phyloP scores from a whole-genome alignment of 2,113 vertebrate genomes.

The Bos indicus region DNA sequence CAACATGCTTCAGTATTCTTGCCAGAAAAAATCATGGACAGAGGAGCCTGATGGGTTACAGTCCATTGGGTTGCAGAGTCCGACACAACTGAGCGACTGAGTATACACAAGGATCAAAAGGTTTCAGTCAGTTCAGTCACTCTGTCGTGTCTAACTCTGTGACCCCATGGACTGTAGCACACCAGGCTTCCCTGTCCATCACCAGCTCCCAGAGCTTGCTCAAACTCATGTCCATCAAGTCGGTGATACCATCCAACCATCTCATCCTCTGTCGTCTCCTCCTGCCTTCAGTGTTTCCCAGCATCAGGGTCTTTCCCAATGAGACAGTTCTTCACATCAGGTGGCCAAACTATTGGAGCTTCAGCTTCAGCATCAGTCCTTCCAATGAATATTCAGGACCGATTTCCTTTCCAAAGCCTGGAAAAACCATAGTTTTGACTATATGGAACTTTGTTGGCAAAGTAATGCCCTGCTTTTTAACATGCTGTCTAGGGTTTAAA shows the following conservation, averaged over 20 bases:
- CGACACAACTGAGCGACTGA: background rate
- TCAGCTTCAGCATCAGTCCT: background rate
- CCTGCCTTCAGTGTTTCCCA: background rate
- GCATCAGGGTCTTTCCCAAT: background rate
- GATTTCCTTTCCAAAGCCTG: background rate
- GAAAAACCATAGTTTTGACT: background rate
- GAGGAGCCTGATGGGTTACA: background rate
- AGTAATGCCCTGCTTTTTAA: background rate
- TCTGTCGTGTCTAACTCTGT: rapidly evolving
- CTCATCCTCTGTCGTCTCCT: background rate
- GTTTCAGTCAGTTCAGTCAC: background rate
- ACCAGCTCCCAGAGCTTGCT: background rate
- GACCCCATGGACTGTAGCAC: background rate
- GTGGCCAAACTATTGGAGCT: background rate
- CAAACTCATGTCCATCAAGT: background rate
- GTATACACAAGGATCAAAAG: background rate
- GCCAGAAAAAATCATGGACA: background rate
- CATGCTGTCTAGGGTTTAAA: background rate
- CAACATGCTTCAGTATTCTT: background rate
- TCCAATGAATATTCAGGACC: background rate
- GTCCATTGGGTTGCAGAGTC: background rate
- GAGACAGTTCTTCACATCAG: background rate
- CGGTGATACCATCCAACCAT: background rate
- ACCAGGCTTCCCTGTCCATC: background rate
- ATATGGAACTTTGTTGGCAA: background rate